Conservation (phyloP, 2,113 vertebrate genomes). For the Oxygymnocypris stewartii region DNA sequence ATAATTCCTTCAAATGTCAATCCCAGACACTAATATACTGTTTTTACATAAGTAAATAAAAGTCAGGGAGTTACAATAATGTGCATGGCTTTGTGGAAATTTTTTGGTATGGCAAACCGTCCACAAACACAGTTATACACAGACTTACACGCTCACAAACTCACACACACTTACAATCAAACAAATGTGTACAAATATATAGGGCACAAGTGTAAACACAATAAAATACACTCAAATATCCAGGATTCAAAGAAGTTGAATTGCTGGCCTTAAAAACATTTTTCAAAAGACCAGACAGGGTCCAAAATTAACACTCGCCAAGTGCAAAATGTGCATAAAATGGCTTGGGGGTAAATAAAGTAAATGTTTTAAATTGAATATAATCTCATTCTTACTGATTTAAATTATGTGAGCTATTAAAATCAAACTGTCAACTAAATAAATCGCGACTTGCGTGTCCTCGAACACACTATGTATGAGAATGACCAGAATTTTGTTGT, state of each 20-base stretch:
- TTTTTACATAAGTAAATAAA: constrained; percentile 22
- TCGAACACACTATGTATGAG: background rate
- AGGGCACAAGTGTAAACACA: constrained; percentile 58
- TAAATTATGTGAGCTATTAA: background rate
- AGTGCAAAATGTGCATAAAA: background rate
- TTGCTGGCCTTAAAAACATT: constrained; percentile 24
- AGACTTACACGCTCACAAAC: constrained; percentile 46
- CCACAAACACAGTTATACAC: constrained; percentile 38
- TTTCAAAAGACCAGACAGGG: background rate
- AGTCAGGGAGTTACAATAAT: constrained; percentile 28
- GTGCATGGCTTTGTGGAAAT: constrained; percentile 37
- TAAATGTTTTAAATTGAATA: background rate
- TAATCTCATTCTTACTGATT: background rate
- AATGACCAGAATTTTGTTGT: background rate
- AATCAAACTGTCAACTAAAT: background rate
- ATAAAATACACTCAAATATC: constrained; percentile 51
- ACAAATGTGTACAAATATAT: constrained; percentile 34
- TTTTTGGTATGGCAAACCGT: constrained; percentile 1
- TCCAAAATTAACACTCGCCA: background rate
- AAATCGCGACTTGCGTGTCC: background rate
- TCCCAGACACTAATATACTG: background rate
- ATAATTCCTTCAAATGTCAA: constrained; percentile 28
- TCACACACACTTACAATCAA: constrained; percentile 35
- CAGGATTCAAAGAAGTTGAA: constrained; percentile 24
- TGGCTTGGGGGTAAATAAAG: background rate